Percentiles rank a stretch among this genome's conserved stretches.
These are phyloP conservation scores for Emesis furor DNA, from an alignment of 2,888 invertebrate genomes.

Conservation along the genomic window DNA sequence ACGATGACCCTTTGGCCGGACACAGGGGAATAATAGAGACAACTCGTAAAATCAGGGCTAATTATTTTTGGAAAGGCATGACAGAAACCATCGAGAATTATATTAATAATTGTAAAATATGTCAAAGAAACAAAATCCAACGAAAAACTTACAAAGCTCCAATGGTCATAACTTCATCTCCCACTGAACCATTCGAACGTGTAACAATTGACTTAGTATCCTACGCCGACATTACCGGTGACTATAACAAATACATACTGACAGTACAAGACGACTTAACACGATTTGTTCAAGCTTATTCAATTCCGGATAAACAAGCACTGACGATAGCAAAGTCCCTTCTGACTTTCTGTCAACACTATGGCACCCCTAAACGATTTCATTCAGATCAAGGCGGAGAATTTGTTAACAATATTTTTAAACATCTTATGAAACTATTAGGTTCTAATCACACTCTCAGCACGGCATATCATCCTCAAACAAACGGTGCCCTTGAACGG, in stretches of 20 bases:
- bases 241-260: conserved; percentile 76
- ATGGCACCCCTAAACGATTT: conserved; percentile 77
- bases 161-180: conserved; percentile 78
- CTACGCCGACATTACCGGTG: conserved; percentile 76
- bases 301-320: conserved; percentile 78
- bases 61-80: conserved; percentile 79
- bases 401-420: conserved; percentile 76
- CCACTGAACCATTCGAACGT: conserved; percentile 77
- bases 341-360: conserved; percentile 78
- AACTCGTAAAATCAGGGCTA: conserved; percentile 74
- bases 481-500: conserved; percentile 77
- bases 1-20: conserved; percentile 76
- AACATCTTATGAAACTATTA: conserved; percentile 78
- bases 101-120: conserved; percentile 71
- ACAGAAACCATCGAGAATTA: conserved; percentile 76
- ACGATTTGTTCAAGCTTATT: conserved; percentile 77
- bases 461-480: conserved; percentile 78
- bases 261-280: conserved; percentile 78
- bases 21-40: conserved; percentile 78
- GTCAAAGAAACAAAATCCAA: conserved; percentile 77
- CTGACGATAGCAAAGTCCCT: conserved; percentile 75
- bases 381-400: conserved; percentile 79
- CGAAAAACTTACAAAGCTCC: conserved; percentile 76
- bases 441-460: conserved; percentile 76
- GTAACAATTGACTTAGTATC: conserved; percentile 78